phyloP scores from a whole-genome alignment of 2,113 vertebrate species.

The Scatophagus argus region DNA sequence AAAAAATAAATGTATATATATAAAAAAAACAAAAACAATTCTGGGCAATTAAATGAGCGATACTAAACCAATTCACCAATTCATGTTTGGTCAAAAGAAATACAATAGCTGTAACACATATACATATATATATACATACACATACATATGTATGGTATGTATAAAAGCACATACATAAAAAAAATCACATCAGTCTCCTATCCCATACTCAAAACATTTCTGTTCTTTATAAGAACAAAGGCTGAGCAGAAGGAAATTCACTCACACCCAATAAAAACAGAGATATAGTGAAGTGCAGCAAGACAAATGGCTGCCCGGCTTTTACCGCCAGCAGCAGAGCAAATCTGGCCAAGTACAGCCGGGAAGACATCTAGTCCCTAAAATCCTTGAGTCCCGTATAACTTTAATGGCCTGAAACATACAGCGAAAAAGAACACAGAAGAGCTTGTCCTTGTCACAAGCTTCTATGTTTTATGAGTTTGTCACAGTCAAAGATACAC shows the following conservation, averaged over 20 bases:
- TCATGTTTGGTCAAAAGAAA: no score
- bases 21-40: background rate
- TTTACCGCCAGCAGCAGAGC: constrained; percentile 38
- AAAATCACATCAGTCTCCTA: constrained; percentile 2
- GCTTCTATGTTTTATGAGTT: constrained; percentile 40
- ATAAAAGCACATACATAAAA: constrained; percentile 9
- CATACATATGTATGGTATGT: background rate
- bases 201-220: background rate
- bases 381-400: constrained; percentile 40
- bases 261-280: constrained; percentile 71
- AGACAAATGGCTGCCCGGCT: constrained; percentile 54
- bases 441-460: constrained; percentile 22
- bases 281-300: constrained; percentile 57
- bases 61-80: no score
- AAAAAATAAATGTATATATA: background rate
- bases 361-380: constrained; percentile 18
- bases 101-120: background rate
- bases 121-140: background rate
- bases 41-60: background rate
- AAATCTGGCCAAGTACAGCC: constrained; percentile 21
- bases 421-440: constrained; percentile 25
- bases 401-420: constrained; percentile 40
- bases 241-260: constrained; percentile 42
- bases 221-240: constrained; percentile 51
- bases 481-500: constrained; percentile 27